Conservation (phyloP, 1,140 invertebrate genomes). For the Macrocentrus cingulum region DNA sequence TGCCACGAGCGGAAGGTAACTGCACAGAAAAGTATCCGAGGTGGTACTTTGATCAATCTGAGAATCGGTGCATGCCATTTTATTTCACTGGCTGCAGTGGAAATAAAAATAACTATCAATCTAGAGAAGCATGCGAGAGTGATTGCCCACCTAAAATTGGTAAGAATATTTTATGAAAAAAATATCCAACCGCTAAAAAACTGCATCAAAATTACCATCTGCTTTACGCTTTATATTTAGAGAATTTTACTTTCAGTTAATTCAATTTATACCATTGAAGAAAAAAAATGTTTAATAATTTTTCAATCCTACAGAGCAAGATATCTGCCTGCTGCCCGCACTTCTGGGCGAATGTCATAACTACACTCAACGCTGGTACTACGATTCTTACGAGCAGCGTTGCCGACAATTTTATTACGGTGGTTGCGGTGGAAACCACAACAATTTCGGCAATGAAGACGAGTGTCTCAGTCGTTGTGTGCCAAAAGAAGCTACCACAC, state of each 20-base stretch:
- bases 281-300: neutral
- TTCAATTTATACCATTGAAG: no score
- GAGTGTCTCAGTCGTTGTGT: constrained; percentile 70
- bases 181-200: constrained; percentile 17
- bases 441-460: constrained; percentile 72
- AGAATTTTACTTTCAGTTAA: no score
- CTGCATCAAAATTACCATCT: neutral
- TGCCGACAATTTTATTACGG: constrained; percentile 82
- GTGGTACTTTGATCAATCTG: constrained; percentile 84
- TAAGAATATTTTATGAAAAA: constrained; percentile 58
- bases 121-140: constrained; percentile 74
- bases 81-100: constrained; percentile 92
- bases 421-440: constrained; percentile 79
- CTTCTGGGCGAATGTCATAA: constrained; percentile 77
- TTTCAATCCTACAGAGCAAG: constrained; percentile 61
- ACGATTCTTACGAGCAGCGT: constrained; percentile 69
- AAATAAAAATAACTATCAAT: constrained; percentile 85
- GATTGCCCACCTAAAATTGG: constrained; percentile 79
- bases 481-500: constrained; percentile 43
- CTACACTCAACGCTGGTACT: constrained; percentile 82
- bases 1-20: constrained; percentile 76
- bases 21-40: constrained; percentile 75
- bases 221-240: no score
- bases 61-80: constrained; percentile 91
- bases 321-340: constrained; percentile 75